These are phyloP conservation scores for Noturus placidus DNA, from an alignment of 2,113 vertebrate species.

Conservation along the genomic window DNA sequence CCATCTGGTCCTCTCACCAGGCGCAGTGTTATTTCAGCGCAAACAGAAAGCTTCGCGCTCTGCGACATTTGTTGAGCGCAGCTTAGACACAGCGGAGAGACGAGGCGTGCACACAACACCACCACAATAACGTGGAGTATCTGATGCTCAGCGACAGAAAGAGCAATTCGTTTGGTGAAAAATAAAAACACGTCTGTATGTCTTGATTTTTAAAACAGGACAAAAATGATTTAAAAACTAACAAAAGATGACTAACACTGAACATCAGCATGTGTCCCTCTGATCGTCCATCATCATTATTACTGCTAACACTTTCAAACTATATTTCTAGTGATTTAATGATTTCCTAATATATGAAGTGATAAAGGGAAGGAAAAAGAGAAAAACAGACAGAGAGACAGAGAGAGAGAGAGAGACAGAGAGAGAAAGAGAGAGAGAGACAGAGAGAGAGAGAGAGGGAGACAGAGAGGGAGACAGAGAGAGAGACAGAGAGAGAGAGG, in stretches of 20 bases:
- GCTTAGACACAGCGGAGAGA: constrained; percentile 23
- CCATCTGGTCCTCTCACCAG: constrained; percentile 50
- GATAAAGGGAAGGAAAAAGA: neutral
- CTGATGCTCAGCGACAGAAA: neutral
- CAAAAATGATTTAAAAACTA: neutral
- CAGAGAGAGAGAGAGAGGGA: too few relatives aligned
- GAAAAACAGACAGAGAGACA: neutral
- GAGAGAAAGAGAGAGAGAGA: too few relatives aligned
- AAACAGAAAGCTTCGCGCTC: constrained; percentile 39
- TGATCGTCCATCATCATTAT: neutral
- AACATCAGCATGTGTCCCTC: neutral
- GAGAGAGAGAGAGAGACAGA: neutral
- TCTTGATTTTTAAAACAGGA: neutral
- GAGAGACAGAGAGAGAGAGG: neutral
- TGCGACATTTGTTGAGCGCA: constrained; percentile 37
- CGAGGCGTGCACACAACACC: constrained; percentile 10
- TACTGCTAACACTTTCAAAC: neutral
- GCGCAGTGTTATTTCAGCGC: constrained; percentile 45
- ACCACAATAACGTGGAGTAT: neutral
- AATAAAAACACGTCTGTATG: neutral
- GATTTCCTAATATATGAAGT: neutral
- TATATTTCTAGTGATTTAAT: neutral
- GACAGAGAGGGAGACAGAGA: neutral
- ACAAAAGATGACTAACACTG: neutral
- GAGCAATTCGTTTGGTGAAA: neutral